phyloP scores from a whole-genome alignment of 1,140 invertebrate genomes.

The Phocides pigmalion region DNA sequence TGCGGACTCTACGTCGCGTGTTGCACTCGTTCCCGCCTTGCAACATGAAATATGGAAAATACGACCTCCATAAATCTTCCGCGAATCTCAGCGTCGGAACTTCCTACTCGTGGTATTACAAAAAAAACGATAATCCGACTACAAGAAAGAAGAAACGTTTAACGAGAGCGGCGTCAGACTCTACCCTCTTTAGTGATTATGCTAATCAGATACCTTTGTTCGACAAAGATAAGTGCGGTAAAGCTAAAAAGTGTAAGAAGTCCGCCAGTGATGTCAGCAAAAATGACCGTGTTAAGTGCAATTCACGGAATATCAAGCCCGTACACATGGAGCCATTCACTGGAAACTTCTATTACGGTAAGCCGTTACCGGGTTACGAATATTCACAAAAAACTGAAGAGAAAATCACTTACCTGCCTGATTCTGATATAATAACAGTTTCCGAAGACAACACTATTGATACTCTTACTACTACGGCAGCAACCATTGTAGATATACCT shows the following conservation, averaged over 20 bases:
- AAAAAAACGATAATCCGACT: constrained; percentile 70
- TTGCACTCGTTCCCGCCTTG: constrained; percentile 50
- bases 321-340: constrained; percentile 71
- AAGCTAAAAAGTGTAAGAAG: constrained; percentile 67
- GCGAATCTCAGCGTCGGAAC: constrained; percentile 77
- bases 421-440: constrained; percentile 69
- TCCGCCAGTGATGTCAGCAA: constrained; percentile 65
- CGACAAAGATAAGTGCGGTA: constrained; percentile 61
- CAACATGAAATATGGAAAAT: constrained; percentile 85
- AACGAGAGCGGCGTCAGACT: constrained; percentile 70
- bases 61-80: constrained; percentile 83
- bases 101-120: constrained; percentile 81
- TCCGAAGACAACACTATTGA: constrained; percentile 66
- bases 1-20: constrained; percentile 61
- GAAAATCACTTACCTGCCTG: constrained; percentile 70
- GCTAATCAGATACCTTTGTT: constrained; percentile 79
- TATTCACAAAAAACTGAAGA: constrained; percentile 65
- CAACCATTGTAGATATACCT: constrained; percentile 65
- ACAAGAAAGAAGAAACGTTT: constrained; percentile 60
- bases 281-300: constrained; percentile 64
- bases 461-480: constrained; percentile 58
- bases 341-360: constrained; percentile 78
- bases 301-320: constrained; percentile 62
- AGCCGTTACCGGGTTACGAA: constrained; percentile 69
- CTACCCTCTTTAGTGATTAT: constrained; percentile 83